These are phyloP conservation scores for Drosophila repleta DNA, from an alignment of 1,140 invertebrate genomes.

Conservation along the genomic window DNA sequence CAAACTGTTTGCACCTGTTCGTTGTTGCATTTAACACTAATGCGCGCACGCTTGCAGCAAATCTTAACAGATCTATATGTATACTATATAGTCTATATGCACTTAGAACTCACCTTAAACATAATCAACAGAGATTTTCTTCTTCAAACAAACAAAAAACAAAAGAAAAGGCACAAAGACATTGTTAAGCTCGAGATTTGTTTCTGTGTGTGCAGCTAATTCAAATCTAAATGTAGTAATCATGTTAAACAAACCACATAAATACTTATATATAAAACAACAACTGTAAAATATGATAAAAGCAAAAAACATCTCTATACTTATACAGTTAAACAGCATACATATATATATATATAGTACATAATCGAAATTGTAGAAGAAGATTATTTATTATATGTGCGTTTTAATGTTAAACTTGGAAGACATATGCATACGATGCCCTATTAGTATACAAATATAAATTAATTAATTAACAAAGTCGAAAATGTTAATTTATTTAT, in stretches of 20 bases:
- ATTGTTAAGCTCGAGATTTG: conserved; percentile 45
- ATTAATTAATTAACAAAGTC: conserved; percentile 31
- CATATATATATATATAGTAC: conserved; percentile 12
- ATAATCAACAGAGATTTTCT: conserved; percentile 16
- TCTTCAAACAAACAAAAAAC: neutral
- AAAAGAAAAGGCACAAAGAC: conserved; percentile 33
- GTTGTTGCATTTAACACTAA: conserved; percentile 71
- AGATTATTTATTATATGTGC: conserved; percentile 59
- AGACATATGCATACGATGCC: conserved; percentile 65
- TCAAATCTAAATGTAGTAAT: conserved; percentile 34
- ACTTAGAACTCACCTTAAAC: conserved; percentile 25
- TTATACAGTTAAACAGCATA: conserved; percentile 16
- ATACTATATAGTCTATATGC: conserved; percentile 4
- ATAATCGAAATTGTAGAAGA: conserved; percentile 15
- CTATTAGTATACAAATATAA: conserved; percentile 33
- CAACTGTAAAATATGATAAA: conserved; percentile 64
- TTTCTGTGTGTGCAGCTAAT: conserved; percentile 43
- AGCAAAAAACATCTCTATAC: conserved; percentile 2
- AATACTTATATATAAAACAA: neutral
- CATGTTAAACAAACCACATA: conserved; percentile 26
- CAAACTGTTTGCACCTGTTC: conserved; percentile 71
- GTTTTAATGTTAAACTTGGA: conserved; percentile 68
- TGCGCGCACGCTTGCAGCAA: conserved; percentile 5
- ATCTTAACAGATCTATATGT: neutral
- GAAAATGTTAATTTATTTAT: conserved; percentile 69